These are phyloP conservation scores for Dipodomys stephensi DNA, from an alignment of 2,113 vertebrate species.

Conservation along the genomic window DNA sequence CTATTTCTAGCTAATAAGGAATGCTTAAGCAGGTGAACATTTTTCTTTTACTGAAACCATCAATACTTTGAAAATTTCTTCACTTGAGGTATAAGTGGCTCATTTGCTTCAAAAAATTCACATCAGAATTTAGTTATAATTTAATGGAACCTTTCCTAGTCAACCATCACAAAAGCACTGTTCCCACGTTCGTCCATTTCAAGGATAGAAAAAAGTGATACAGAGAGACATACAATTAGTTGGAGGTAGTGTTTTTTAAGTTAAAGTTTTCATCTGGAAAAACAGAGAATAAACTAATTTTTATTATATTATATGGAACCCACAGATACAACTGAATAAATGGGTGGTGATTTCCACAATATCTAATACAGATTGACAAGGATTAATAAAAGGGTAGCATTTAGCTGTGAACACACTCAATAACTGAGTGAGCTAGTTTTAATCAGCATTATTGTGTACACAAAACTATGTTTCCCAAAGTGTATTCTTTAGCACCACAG, in stretches of 20 bases:
- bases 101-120: conserved; percentile 61
- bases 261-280: not conserved
- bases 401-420: not conserved
- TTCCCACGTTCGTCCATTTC: not conserved
- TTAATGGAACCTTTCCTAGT: conserved; percentile 54
- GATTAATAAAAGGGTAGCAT: not conserved
- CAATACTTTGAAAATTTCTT: conserved; percentile 43
- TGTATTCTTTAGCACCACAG: not conserved
- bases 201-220: not conserved
- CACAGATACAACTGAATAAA: not conserved
- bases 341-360: not conserved
- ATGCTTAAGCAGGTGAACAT: not conserved
- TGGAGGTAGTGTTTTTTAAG: not conserved
- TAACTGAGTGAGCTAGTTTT: not conserved
- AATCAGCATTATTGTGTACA: not conserved
- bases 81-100: conserved; percentile 15
- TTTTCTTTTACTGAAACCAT: not conserved
- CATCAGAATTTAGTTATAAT: conserved; percentile 50
- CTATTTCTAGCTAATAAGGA: conserved; percentile 48
- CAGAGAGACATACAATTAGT: not conserved
- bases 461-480: not conserved
- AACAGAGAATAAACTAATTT: not conserved
- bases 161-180: conserved; percentile 20
- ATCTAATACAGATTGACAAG: not conserved
- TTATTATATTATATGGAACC: conserved; percentile 11